Percentiles rank a stretch among this genome's conserved stretches.
These are phyloP conservation scores for Scalopus aquaticus DNA, from an alignment of 2,113 vertebrate species.

Conservation along the genomic window DNA sequence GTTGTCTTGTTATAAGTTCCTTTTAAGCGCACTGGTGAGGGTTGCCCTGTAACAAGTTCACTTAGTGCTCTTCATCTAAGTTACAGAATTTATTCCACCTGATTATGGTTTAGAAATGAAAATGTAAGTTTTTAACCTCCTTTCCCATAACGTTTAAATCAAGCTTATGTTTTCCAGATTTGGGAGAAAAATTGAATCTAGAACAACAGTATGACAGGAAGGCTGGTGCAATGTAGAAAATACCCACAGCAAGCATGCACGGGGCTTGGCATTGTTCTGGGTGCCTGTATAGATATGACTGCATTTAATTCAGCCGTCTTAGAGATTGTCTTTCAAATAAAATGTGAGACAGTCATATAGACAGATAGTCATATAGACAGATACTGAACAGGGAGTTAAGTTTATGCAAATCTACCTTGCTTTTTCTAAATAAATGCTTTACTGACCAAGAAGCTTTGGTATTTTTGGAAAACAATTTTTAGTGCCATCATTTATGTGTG, in stretches of 20 bases:
- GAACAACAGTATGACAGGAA: background rate
- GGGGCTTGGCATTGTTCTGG: rapidly evolving
- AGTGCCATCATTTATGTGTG: background rate
- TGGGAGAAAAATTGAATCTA: background rate
- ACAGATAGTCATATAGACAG: background rate
- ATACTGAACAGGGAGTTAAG: background rate
- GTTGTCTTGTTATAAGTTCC: too few relatives aligned
- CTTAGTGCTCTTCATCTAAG: background rate
- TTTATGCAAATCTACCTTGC: background rate
- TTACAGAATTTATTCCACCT: background rate
- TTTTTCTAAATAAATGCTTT: background rate
- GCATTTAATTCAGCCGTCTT: background rate
- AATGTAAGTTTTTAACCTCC: background rate
- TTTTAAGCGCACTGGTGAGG: too few relatives aligned
- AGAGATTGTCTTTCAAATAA: background rate
- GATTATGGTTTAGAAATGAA: background rate
- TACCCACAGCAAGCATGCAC: background rate
- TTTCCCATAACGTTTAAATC: background rate
- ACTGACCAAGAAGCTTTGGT: background rate
- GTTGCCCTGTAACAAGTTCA: too few relatives aligned
- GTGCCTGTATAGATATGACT: background rate
- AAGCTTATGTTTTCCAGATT: background rate
- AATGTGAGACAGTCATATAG: background rate
- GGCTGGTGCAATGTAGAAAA: background rate
- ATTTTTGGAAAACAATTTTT: background rate